Percentiles rank a stretch among this genome's conserved stretches.
Conservation (phyloP, 2,797 vertebrate species). For the Erpetoichthys calabaricus region DNA sequence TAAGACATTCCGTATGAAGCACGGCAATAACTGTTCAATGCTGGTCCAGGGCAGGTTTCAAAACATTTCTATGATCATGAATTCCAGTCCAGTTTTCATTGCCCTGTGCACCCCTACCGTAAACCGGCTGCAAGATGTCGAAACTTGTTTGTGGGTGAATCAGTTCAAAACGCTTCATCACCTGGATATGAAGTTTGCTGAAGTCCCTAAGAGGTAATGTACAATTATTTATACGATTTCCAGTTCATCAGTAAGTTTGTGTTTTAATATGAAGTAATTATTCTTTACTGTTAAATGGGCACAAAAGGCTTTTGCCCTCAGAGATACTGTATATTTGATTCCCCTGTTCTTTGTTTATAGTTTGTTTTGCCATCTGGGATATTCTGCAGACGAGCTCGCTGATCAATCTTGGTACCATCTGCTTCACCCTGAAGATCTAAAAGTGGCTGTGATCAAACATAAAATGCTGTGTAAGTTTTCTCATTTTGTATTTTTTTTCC, state of each 20-base stretch:
- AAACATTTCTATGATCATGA: conserved; percentile 12
- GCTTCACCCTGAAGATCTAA: conserved; percentile 61
- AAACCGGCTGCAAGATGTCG: conserved; percentile 16
- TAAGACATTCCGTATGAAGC: conserved; percentile 48
- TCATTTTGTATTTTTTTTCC: no score
- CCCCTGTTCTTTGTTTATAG: conserved; percentile 29
- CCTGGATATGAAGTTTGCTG: conserved; percentile 54
- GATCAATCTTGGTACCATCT: conserved; percentile 68
- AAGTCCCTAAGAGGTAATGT: conserved; percentile 49
- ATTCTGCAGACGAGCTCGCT: conserved; percentile 43
- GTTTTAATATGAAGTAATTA: neutral
- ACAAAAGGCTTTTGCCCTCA: neutral
- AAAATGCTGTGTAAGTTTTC: conserved; percentile 51
- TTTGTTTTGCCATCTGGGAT: conserved; percentile 53
- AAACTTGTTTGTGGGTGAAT: conserved; percentile 9
- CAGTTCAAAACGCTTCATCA: conserved; percentile 48
- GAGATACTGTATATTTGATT: neutral
- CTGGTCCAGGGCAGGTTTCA: conserved; percentile 45
- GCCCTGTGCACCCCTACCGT: conserved; percentile 53
- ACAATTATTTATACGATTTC: no score
- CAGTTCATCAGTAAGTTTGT: no score
- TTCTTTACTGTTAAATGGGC: neutral
- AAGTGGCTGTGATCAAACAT: conserved; percentile 39
- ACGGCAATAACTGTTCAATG: conserved; percentile 38
- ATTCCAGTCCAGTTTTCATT: conserved; percentile 35